Evolutionary conservation across 2,113 vertebrate genomes (phyloP).

Genomic region (Anoplopoma fimbria): DNA sequence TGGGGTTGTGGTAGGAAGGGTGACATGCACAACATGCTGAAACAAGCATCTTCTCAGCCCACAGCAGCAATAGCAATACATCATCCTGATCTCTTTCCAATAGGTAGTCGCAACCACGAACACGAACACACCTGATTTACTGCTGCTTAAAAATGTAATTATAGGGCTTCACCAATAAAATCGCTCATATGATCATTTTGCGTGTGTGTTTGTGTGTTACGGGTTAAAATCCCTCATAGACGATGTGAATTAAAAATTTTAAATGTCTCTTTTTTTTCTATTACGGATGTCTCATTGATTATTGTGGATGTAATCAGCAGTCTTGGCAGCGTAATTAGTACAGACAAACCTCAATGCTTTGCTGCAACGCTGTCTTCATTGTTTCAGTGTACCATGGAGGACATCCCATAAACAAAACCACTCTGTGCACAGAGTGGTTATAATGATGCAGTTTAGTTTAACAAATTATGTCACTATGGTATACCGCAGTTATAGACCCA

Average conservation of each 20-base stretch:
- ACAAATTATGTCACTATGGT: conserved; percentile 59
- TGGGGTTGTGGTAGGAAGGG: conserved; percentile 55
- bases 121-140: conserved; percentile 74
- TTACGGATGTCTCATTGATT: conserved; percentile 67
- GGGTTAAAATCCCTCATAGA: conserved; percentile 30
- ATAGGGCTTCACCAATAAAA: conserved; percentile 64
- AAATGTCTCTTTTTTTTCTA: conserved; percentile 22
- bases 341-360: conserved; percentile 49
- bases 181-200: conserved; percentile 45
- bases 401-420: conserved; percentile 44
- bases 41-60: conserved; percentile 77
- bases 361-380: conserved; percentile 36
- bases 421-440: conserved; percentile 18
- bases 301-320: conserved; percentile 65
- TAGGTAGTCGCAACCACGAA: conserved; percentile 56
- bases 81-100: conserved; percentile 80
- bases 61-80: conserved; percentile 75
- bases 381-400: conserved; percentile 14
- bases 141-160: conserved; percentile 76
- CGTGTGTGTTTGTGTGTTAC: conserved; percentile 13
- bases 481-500: conserved; percentile 37
- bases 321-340: conserved; percentile 62
- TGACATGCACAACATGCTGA: conserved; percentile 81
- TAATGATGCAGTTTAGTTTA: conserved; percentile 62
- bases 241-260: conserved; percentile 41